Conservation (phyloP, 64 coral and sea anemone genomes). For the Catalaphyllia jardinei region DNA sequence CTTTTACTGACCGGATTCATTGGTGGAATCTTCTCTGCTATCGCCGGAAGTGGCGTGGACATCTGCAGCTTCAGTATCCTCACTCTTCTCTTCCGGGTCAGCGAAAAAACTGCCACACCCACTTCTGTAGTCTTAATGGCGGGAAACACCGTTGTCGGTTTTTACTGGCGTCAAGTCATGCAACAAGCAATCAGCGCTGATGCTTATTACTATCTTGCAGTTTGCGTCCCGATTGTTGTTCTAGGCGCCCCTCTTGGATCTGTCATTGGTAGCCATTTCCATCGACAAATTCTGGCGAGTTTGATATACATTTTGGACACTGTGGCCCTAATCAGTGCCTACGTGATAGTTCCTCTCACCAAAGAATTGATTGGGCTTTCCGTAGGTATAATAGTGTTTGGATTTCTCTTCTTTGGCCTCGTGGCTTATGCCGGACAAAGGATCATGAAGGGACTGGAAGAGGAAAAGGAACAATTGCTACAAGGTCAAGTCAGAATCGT, state of each 20-base stretch:
- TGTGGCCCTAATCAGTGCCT: slow-evolving; percentile 53
- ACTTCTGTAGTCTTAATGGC: slow-evolving; percentile 83
- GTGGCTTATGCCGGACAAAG: slow-evolving; percentile 42
- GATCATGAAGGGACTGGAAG: slow-evolving; percentile 36
- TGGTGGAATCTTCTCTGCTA: slow-evolving; percentile 72
- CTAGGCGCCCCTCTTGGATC: slow-evolving; percentile 69
- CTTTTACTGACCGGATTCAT: slow-evolving; percentile 58
- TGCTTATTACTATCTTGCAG: slow-evolving; percentile 56
- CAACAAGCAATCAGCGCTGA: slow-evolving; percentile 43
- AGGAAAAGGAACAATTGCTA: slow-evolving; percentile 1
- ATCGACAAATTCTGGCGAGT: slow-evolving; percentile 61
- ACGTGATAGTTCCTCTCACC: slow-evolving; percentile 41
- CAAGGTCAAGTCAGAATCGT: background rate
- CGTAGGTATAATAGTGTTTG: slow-evolving; percentile 46
- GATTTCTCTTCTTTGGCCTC: slow-evolving; percentile 59
- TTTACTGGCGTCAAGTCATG: slow-evolving; percentile 72
- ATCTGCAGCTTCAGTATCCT: slow-evolving; percentile 87
- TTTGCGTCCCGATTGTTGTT: slow-evolving; percentile 76
- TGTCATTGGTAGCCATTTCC: slow-evolving; percentile 71
- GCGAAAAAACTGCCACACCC: slow-evolving; percentile 82
- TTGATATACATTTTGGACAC: slow-evolving; percentile 62
- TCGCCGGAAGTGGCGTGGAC: slow-evolving; percentile 81
- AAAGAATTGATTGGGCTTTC: slow-evolving; percentile 36
- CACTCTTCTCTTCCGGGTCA: slow-evolving; percentile 74
- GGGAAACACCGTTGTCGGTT: slow-evolving; percentile 71